Evolutionary conservation across 2,113 vertebrate species (phyloP).

Genomic region (Sigmodon hispidus): DNA sequence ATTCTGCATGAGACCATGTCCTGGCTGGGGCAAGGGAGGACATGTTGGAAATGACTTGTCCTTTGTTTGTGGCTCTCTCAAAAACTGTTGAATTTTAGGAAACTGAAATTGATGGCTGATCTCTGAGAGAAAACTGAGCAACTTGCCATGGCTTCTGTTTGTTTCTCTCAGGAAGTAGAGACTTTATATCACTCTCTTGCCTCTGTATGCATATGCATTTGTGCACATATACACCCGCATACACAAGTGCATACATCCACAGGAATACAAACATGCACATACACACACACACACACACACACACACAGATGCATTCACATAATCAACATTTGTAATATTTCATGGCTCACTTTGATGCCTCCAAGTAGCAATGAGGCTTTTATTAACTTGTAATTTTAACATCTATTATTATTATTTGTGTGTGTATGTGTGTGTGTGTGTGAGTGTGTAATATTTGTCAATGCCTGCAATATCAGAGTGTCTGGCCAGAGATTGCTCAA

Average conservation of each 20-base stretch:
- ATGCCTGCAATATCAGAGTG: not conserved
- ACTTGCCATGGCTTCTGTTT: too few species aligned
- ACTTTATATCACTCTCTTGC: not conserved
- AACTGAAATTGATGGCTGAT: too few species aligned
- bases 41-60: too few species aligned
- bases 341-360: not conserved
- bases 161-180: too few species aligned
- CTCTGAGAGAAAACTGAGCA: too few species aligned
- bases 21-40: too few species aligned
- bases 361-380: not conserved
- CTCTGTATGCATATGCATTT: not conserved
- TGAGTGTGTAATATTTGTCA: not conserved
- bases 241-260: not conserved
- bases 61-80: too few species aligned
- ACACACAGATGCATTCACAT: not conserved
- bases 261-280: not conserved
- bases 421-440: not conserved
- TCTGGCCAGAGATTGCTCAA: not conserved
- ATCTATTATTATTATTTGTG: not conserved
- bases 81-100: too few species aligned
- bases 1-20: too few species aligned
- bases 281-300: not conserved
- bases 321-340: not conserved
- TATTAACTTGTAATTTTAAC: not conserved
- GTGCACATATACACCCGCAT: not conserved